Evolutionary conservation across 2,888 invertebrate genomes (phyloP).

Genomic region (Diabrotica balteata): DNA sequence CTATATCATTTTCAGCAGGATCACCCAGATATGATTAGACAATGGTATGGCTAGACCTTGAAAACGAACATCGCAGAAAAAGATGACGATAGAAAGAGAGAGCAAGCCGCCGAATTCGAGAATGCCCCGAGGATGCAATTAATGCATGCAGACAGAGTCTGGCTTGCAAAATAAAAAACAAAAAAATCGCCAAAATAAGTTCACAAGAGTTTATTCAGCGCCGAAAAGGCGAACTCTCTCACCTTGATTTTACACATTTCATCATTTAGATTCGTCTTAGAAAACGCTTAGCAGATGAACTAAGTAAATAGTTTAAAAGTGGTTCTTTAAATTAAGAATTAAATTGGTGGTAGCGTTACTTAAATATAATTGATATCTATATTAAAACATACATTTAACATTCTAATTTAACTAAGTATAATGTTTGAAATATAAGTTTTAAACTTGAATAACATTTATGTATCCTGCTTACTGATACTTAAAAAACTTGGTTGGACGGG

Average conservation of each 20-base stretch:
- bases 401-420: too few species aligned
- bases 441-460: too few species aligned
- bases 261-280: constrained; percentile 32
- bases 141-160: constrained; percentile 58
- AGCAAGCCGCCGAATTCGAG: constrained; percentile 44
- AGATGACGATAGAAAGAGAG: constrained; percentile 30
- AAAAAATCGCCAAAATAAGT: constrained; percentile 50
- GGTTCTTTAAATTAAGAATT: too few species aligned
- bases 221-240: constrained; percentile 48
- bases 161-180: constrained; percentile 45
- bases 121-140: constrained; percentile 59
- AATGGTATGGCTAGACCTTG: constrained; percentile 45
- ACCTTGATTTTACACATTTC: constrained; percentile 49
- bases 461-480: too few species aligned
- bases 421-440: too few species aligned
- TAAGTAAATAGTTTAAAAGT: too few species aligned
- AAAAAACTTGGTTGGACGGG: too few species aligned
- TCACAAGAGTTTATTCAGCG: constrained; percentile 51
- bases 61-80: constrained; percentile 26
- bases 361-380: too few species aligned
- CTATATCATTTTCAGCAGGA: constrained; percentile 1
- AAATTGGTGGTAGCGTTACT: too few species aligned
- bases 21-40: constrained; percentile 38
- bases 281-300: too few species aligned
- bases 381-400: too few species aligned